These are phyloP conservation scores for Mactra quadrangularis DNA, from an alignment of 1,140 invertebrate species.

Conservation along the genomic window DNA sequence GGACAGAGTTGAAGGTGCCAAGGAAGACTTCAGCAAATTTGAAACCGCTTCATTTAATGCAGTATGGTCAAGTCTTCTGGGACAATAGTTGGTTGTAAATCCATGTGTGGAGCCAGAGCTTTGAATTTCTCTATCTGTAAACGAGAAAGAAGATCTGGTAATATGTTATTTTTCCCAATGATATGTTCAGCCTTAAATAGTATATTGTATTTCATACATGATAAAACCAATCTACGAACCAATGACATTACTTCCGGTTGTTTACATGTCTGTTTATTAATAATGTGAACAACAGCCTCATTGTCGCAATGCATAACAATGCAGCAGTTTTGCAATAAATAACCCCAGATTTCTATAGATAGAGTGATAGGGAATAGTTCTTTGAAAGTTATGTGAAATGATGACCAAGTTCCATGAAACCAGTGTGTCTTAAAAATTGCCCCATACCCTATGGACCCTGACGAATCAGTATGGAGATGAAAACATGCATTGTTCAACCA, in stretches of 20 bases:
- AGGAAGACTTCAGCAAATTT: neutral
- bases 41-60: slow-evolving; percentile 23
- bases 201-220: slow-evolving; percentile 56
- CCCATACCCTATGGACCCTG: slow-evolving; percentile 21
- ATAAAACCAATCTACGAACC: slow-evolving; percentile 42
- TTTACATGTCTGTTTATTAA: slow-evolving; percentile 53
- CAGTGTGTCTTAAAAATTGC: slow-evolving; percentile 37
- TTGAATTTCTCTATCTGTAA: slow-evolving; percentile 60
- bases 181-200: slow-evolving; percentile 60
- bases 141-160: slow-evolving; percentile 62
- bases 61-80: neutral
- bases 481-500: slow-evolving; percentile 28
- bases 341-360: slow-evolving; percentile 49
- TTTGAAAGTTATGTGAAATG: slow-evolving; percentile 22
- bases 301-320: slow-evolving; percentile 56
- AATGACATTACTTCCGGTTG: slow-evolving; percentile 40
- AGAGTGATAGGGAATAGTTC: slow-evolving; percentile 56
- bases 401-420: slow-evolving; percentile 46
- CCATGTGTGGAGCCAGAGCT: slow-evolving; percentile 37
- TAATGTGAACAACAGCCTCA: slow-evolving; percentile 54
- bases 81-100: slow-evolving; percentile 2
- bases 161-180: slow-evolving; percentile 52
- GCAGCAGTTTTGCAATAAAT: neutral
- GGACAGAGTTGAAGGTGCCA: slow-evolving; percentile 34
- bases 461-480: slow-evolving; percentile 55